Percentiles rank a stretch among this genome's conserved stretches.
Conservation (phyloP, 2,888 invertebrate genomes). For the Strigamia crassipes region DNA sequence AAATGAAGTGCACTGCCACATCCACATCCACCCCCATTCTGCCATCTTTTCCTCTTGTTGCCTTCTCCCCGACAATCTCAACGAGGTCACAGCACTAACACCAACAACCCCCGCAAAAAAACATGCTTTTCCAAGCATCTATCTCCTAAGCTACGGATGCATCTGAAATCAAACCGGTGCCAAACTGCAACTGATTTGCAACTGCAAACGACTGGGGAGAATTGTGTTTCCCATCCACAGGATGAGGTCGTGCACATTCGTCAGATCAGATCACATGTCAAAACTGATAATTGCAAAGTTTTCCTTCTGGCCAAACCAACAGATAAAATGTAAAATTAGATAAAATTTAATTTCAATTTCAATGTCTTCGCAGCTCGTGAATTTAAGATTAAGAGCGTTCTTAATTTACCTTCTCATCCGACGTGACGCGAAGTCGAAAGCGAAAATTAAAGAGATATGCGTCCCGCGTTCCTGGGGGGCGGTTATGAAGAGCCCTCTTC, state of each 20-base stretch:
- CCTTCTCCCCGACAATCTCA: background rate
- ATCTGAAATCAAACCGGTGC: slow-evolving; percentile 13
- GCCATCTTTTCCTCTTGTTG: slow-evolving; percentile 28
- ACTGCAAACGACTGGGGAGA: slow-evolving; percentile 11
- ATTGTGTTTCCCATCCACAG: background rate
- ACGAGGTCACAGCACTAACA: slow-evolving; percentile 27
- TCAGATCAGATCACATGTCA: background rate
- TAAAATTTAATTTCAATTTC: slow-evolving; percentile 14
- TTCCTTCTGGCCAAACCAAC: no score
- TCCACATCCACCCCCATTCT: slow-evolving; percentile 30
- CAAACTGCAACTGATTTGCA: slow-evolving; percentile 38
- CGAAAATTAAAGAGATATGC: background rate
- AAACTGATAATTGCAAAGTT: background rate
- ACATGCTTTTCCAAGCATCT: background rate
- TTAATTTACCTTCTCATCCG: background rate
- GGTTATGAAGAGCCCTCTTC: slow-evolving; percentile 25
- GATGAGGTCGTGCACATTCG: background rate
- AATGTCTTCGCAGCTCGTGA: background rate
- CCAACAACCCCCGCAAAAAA: background rate
- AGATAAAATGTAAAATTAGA: background rate
- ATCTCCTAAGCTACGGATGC: background rate
- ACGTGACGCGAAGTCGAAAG: background rate
- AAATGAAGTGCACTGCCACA: slow-evolving; percentile 42
- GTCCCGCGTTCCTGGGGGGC: background rate
- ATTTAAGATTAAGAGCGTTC: background rate